A percentile compares a stretch with the other conserved stretches of the same genome.
phyloP scores from a whole-genome alignment of 2,888 invertebrate species.

The Micoletzkya japonica region DNA sequence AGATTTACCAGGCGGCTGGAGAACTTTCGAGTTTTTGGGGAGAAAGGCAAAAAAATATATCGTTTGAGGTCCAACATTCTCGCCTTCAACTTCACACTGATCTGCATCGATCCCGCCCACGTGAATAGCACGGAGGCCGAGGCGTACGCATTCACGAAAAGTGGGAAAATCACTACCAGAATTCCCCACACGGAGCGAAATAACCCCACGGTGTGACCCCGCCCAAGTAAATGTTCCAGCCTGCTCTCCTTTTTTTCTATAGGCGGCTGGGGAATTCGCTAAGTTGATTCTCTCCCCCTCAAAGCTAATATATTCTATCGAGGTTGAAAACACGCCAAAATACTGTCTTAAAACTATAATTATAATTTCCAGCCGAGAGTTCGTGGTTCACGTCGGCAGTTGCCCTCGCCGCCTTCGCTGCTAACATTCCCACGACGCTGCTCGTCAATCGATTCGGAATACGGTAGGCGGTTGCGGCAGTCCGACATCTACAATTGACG shows the following conservation, averaged over 20 bases:
- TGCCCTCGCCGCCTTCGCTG: constrained; percentile 55
- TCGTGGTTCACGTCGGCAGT: constrained; percentile 55
- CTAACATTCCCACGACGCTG: constrained; percentile 58
- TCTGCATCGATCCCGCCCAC: constrained; percentile 53
- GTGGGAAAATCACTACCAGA: no score
- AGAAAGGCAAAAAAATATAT: background rate
- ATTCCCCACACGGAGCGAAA: no score
- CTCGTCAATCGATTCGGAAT: constrained; percentile 42
- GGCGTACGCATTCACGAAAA: constrained; percentile 8
- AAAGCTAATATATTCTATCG: no score
- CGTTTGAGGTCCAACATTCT: constrained; percentile 59
- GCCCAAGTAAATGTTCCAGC: no score
- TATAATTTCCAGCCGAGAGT: constrained; percentile 46
- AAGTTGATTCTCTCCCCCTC: no score
- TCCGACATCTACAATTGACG: no score
- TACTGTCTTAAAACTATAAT: background rate
- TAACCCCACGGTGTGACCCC: no score
- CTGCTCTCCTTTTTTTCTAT: no score
- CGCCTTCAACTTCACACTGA: constrained; percentile 60
- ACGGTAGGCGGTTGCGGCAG: background rate
- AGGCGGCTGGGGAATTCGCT: no score
- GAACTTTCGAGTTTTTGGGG: no score
- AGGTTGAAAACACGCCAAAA: no score
- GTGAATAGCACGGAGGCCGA: constrained; percentile 16
- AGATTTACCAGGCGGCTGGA: no score